Conservation (phyloP, 2,888 invertebrate genomes). For the Amphipyra berbera region DNA sequence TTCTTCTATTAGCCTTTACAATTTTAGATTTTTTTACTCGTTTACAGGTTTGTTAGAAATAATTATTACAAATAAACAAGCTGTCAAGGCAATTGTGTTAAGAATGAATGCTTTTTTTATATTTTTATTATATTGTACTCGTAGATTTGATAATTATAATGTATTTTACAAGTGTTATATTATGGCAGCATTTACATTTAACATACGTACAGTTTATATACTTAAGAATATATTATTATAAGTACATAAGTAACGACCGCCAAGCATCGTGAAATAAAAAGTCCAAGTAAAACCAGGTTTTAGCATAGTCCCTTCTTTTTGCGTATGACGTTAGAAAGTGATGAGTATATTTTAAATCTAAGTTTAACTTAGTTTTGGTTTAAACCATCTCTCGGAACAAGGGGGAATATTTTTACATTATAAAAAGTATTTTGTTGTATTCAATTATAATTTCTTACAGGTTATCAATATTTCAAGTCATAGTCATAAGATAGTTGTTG, state of each 20-base stretch:
- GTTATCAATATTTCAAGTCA: neutral
- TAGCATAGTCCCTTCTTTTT: too few species aligned
- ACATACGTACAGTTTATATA: slow-evolving; percentile 6
- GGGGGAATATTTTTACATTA: too few species aligned
- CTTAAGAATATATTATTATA: slow-evolving; percentile 1
- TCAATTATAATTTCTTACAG: neutral
- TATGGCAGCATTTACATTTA: slow-evolving; percentile 22
- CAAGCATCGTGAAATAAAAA: too few species aligned
- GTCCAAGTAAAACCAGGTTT: too few species aligned
- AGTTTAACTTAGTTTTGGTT: too few species aligned
- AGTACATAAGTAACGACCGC: too few species aligned
- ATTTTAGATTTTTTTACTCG: slow-evolving; percentile 13
- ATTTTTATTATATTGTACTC: slow-evolving; percentile 12
- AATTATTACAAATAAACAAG: neutral
- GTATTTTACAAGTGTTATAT: slow-evolving; percentile 33
- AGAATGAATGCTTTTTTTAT: slow-evolving; percentile 1
- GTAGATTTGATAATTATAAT: neutral
- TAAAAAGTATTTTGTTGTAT: too few species aligned
- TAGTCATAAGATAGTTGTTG: slow-evolving; percentile 8
- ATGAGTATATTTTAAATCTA: too few species aligned
- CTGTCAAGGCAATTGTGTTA: too few species aligned
- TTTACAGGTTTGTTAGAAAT: slow-evolving; percentile 1
- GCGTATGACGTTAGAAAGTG: too few species aligned
- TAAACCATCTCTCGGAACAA: too few species aligned
- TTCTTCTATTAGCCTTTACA: slow-evolving; percentile 14